These are phyloP conservation scores for Nemapogon koenigi DNA, from an alignment of 2,888 invertebrate genomes.

Conservation along the genomic window DNA sequence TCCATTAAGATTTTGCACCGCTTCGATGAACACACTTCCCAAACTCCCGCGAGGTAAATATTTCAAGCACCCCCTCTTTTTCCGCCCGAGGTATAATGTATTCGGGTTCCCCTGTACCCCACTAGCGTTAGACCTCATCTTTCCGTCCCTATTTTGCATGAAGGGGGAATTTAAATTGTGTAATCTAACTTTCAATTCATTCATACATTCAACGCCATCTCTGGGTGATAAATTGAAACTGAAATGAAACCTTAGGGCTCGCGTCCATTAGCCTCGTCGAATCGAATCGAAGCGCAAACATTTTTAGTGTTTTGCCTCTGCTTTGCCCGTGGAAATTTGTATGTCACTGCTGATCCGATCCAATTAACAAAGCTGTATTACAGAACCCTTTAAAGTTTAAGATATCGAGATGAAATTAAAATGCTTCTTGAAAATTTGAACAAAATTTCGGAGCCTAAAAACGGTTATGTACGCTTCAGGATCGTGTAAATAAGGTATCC, in stretches of 20 bases:
- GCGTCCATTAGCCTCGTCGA: too few relatives aligned
- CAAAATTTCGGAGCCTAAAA: too few relatives aligned
- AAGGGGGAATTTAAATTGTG: conserved; percentile 64
- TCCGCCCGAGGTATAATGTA: conserved; percentile 9
- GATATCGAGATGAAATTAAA: too few relatives aligned
- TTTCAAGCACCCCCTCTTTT: conserved; percentile 31
- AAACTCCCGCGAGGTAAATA: conserved; percentile 60
- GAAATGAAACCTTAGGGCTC: conserved; percentile 47
- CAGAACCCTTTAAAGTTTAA: too few relatives aligned
- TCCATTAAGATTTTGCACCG: conserved; percentile 60
- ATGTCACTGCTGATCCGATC: too few relatives aligned
- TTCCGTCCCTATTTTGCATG: conserved; percentile 62
- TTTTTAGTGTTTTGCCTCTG: too few relatives aligned
- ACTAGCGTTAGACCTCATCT: conserved; percentile 11
- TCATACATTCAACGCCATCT: conserved; percentile 64
- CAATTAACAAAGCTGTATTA: too few relatives aligned
- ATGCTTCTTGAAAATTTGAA: too few relatives aligned
- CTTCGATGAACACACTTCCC: conserved; percentile 51
- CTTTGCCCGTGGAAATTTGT: too few relatives aligned
- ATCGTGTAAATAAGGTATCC: too few relatives aligned
- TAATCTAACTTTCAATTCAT: conserved; percentile 67
- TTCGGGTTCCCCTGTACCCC: conserved; percentile 21
- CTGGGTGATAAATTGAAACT: conserved; percentile 61
- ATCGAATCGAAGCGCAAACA: too few relatives aligned
- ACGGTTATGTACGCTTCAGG: too few relatives aligned